Conservation (phyloP, 2,797 vertebrate genomes). For the Caiman crocodilus region DNA sequence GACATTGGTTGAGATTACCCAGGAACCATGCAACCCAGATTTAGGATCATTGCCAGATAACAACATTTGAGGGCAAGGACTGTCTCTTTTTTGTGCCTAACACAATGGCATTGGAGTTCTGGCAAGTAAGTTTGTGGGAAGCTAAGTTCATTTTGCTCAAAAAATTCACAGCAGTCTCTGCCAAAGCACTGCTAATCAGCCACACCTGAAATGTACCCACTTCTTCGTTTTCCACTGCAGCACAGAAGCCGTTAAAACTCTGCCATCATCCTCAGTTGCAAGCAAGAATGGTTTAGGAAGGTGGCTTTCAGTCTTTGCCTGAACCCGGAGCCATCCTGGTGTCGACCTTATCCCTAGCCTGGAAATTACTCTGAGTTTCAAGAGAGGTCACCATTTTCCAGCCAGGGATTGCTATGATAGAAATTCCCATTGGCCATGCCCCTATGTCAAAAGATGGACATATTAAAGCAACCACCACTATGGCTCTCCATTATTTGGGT, state of each 20-base stretch:
- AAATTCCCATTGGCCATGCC: not conserved
- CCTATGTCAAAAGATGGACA: fast-evolving
- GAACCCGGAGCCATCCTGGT: not conserved
- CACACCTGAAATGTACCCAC: fast-evolving
- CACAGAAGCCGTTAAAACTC: not conserved
- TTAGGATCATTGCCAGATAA: not conserved
- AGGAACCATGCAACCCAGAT: not conserved
- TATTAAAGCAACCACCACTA: not conserved
- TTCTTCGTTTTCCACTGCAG: not conserved
- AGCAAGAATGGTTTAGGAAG: not conserved
- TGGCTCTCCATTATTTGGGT: not conserved
- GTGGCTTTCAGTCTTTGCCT: fast-evolving
- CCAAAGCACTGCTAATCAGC: not conserved
- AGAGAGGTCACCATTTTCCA: not conserved
- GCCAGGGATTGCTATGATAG: fast-evolving
- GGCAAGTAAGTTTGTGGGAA: not conserved
- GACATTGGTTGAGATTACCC: fast-evolving
- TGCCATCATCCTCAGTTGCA: not conserved
- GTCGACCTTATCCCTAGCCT: not conserved
- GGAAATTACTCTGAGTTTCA: not conserved
- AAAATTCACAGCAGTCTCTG: not conserved
- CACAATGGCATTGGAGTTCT: not conserved
- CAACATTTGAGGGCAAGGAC: not conserved
- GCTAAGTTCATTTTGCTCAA: not conserved
- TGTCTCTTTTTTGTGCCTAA: not conserved